Evolutionary conservation across 2,888 invertebrate species (phyloP).

Genomic region (Resseliella maxima): DNA sequence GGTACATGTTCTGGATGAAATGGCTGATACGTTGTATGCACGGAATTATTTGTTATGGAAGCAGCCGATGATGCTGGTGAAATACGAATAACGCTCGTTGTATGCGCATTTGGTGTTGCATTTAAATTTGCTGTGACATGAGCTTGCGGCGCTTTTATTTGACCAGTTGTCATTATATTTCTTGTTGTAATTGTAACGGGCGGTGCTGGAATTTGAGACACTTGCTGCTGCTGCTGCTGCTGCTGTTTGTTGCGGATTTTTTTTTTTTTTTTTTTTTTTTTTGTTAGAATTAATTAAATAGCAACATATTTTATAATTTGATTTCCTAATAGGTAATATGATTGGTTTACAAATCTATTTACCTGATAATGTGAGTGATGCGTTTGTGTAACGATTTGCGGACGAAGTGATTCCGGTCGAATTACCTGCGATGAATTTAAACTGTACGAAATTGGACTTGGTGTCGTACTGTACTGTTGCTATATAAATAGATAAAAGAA

Average conservation of each 20-base stretch:
- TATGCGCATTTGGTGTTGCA: constrained; percentile 68
- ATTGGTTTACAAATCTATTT: background rate
- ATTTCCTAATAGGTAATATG: no score
- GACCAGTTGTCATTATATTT: constrained; percentile 29
- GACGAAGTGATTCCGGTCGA: constrained; percentile 64
- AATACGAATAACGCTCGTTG: constrained; percentile 85
- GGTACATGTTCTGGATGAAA: constrained; percentile 76
- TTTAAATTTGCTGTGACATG: constrained; percentile 60
- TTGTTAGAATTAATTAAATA: no score
- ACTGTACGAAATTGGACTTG: constrained; percentile 66
- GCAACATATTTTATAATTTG: no score
- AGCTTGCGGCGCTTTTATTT: constrained; percentile 62
- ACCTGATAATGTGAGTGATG: constrained; percentile 42
- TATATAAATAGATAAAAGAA: constrained; percentile 55
- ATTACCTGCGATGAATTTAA: constrained; percentile 64
- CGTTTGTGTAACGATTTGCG: constrained; percentile 58
- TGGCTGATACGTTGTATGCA: constrained; percentile 61
- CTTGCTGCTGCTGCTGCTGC: constrained; percentile 61
- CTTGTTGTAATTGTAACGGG: constrained; percentile 61
- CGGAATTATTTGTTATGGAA: constrained; percentile 12
- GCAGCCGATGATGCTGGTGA: constrained; percentile 74
- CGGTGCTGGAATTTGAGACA: constrained; percentile 62
- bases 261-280: no score
- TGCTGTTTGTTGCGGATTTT: no score
- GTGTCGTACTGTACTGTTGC: constrained; percentile 66